These are phyloP conservation scores for Polymixis flavicincta DNA, from an alignment of 2,888 invertebrate genomes.

Conservation along the genomic window DNA sequence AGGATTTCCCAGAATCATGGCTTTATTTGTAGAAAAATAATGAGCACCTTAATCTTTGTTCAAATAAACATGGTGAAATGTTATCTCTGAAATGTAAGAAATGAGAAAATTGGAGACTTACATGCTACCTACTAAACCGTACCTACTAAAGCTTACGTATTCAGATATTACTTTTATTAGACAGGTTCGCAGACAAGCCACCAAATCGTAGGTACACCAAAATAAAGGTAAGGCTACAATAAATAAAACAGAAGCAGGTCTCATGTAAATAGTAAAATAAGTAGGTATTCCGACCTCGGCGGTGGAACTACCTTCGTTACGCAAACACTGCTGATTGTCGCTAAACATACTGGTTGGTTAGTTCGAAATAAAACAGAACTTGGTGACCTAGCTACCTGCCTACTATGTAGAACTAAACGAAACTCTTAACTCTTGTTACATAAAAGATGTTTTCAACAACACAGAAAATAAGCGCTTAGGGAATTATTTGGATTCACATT, in stretches of 20 bases:
- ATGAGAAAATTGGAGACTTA: background rate
- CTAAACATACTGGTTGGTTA: constrained; percentile 58
- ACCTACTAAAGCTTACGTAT: background rate
- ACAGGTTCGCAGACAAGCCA: background rate
- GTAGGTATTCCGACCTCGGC: constrained; percentile 16
- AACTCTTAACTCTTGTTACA: constrained; percentile 5
- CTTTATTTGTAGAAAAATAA: background rate
- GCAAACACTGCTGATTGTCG: constrained; percentile 55
- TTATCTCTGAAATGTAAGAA: background rate
- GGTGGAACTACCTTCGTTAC: constrained; percentile 21
- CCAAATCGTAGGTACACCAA: background rate
- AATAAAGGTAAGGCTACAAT: background rate
- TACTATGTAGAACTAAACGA: constrained; percentile 16
- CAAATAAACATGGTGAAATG: background rate
- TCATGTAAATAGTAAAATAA: constrained; percentile 40
- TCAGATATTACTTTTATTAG: background rate
- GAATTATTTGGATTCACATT: background rate
- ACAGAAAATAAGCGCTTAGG: background rate
- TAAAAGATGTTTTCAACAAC: background rate
- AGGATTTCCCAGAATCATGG: background rate
- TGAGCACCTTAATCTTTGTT: background rate
- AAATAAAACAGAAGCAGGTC: constrained; percentile 29
- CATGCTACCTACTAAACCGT: background rate
- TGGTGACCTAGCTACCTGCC: constrained; percentile 11
- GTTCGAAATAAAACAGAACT: constrained; percentile 51